Conservation (phyloP, 2,888 invertebrate species). For the Eilema depressum region DNA sequence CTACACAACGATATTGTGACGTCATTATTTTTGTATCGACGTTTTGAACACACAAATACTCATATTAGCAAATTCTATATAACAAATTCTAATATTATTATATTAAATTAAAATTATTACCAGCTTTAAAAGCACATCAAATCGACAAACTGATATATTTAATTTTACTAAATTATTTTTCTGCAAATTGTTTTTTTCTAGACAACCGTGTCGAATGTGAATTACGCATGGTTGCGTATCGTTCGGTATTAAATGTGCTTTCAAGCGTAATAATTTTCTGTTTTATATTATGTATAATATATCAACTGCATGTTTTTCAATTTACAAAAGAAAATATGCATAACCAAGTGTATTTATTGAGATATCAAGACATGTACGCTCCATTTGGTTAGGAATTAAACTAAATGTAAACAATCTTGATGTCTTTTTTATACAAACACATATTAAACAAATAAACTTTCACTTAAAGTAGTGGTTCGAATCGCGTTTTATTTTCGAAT, state of each 20-base stretch:
- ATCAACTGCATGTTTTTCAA: background rate
- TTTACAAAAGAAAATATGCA: constrained; percentile 10
- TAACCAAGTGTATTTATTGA: background rate
- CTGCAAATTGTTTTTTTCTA: background rate
- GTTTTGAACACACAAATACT: background rate
- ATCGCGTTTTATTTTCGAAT: too few relatives aligned
- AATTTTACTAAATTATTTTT: background rate
- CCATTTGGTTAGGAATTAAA: too few relatives aligned
- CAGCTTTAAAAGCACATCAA: constrained; percentile 36
- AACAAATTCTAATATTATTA: background rate
- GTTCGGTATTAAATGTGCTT: constrained; percentile 18
- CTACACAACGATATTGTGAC: constrained; percentile 60
- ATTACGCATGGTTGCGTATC: background rate
- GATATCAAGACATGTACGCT: background rate
- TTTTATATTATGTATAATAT: background rate
- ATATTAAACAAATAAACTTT: too few relatives aligned
- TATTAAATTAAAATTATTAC: constrained; percentile 6
- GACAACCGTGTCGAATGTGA: constrained; percentile 5
- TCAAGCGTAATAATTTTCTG: constrained; percentile 6
- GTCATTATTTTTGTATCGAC: constrained; percentile 11
- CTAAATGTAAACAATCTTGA: too few relatives aligned
- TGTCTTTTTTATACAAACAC: too few relatives aligned
- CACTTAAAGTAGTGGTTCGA: too few relatives aligned
- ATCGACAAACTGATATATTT: background rate
- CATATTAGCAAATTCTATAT: constrained; percentile 12